Conservation (phyloP, 2,888 invertebrate genomes). For the Zaprionus lineosus region DNA sequence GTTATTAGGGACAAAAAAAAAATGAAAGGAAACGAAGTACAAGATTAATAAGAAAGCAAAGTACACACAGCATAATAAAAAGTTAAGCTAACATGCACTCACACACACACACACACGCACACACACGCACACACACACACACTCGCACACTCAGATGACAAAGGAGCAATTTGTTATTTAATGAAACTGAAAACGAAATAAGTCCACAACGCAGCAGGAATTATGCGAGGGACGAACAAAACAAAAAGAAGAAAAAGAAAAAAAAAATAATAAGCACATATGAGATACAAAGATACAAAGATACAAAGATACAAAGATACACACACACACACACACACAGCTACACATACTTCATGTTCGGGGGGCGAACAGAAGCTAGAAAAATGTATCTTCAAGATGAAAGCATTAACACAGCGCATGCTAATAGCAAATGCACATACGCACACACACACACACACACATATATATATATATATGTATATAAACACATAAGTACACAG, state of each 20-base stretch:
- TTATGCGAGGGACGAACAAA: constrained; percentile 30
- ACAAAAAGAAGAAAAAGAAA: constrained; percentile 18
- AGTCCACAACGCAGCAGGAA: constrained; percentile 57
- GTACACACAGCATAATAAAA: constrained; percentile 58
- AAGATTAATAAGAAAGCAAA: constrained; percentile 40
- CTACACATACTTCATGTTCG: constrained; percentile 25
- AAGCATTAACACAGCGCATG: constrained; percentile 73
- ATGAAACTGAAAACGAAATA: constrained; percentile 76
- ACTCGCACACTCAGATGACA: constrained; percentile 24
- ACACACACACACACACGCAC: constrained; percentile 13
- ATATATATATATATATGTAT: not conserved
- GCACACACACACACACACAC: constrained; percentile 28
- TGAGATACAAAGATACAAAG: constrained; percentile 3
- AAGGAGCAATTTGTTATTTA: constrained; percentile 77
- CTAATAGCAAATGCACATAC: constrained; percentile 66
- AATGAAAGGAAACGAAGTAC: constrained; percentile 12
- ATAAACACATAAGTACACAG: constrained; percentile 11
- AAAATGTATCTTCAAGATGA: constrained; percentile 50
- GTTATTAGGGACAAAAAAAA: too few relatives aligned
- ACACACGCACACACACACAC: constrained; percentile 11
- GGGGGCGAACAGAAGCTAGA: constrained; percentile 13
- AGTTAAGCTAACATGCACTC: constrained; percentile 50
- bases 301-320: constrained; percentile 20
- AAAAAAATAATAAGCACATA: not conserved
- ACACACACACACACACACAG: too few relatives aligned